Evolutionary conservation across 2,888 invertebrate genomes (phyloP).

Genomic region (Drosophila aldrichi): DNA sequence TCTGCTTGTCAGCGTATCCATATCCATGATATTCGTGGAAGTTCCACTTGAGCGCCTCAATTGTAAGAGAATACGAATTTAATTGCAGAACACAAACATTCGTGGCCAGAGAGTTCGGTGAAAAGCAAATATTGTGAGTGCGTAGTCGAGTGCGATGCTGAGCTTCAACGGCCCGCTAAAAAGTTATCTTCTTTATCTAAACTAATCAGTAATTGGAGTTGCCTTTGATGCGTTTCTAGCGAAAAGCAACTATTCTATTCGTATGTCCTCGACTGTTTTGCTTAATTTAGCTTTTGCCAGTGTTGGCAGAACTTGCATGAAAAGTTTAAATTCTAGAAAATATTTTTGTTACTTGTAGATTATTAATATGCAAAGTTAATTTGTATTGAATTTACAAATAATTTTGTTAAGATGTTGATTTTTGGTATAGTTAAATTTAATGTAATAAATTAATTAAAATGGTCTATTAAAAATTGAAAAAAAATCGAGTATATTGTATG

Average conservation of each 20-base stretch:
- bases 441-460: neutral
- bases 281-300: neutral
- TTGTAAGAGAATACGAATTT: conserved; percentile 81
- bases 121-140: conserved; percentile 49
- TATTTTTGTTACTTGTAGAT: neutral
- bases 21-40: conserved; percentile 76
- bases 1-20: conserved; percentile 79
- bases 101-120: conserved; percentile 15
- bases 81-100: conserved; percentile 76
- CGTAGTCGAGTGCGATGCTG: conserved; percentile 21
- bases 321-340: neutral
- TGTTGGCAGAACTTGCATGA: neutral
- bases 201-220: conserved; percentile 36
- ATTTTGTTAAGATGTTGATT: too few relatives aligned
- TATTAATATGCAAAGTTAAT: too few relatives aligned
- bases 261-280: neutral
- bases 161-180: conserved; percentile 6
- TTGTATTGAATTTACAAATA: too few relatives aligned
- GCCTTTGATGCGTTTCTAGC: neutral
- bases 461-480: too few relatives aligned
- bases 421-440: neutral
- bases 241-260: neutral
- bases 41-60: conserved; percentile 75
- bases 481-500: neutral
- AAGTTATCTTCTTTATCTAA: conserved; percentile 19